These are phyloP conservation scores for Oligia strigilis DNA, from an alignment of 2,888 invertebrate species.

Conservation along the genomic window DNA sequence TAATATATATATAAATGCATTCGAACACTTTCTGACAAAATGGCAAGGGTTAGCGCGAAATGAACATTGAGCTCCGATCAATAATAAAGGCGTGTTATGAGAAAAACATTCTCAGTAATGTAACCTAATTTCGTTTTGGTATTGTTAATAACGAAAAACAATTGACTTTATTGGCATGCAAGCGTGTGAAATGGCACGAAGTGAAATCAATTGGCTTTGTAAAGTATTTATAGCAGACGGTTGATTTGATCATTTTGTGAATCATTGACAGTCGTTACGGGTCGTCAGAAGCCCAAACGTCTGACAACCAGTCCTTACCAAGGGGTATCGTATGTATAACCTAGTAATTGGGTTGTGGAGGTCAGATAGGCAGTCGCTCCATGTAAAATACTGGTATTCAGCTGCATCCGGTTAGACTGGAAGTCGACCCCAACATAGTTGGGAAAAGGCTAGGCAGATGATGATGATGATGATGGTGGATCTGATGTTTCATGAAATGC, in stretches of 20 bases:
- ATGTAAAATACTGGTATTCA: no score
- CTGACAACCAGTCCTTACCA: no score
- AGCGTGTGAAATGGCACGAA: constrained; percentile 39
- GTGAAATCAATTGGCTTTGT: constrained; percentile 34
- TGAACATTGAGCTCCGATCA: constrained; percentile 3
- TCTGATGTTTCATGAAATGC: neutral
- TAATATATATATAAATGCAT: constrained; percentile 21
- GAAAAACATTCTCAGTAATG: constrained; percentile 7
- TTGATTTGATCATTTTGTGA: neutral
- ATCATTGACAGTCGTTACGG: no score
- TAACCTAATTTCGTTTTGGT: constrained; percentile 18
- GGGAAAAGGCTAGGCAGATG: no score
- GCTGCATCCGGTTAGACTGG: no score
- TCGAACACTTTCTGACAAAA: constrained; percentile 19
- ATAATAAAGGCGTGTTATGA: constrained; percentile 5
- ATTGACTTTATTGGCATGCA: constrained; percentile 45
- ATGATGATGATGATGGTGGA: no score
- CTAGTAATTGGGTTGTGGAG: no score
- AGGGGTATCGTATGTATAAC: no score
- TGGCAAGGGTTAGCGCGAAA: constrained; percentile 20
- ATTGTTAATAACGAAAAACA: constrained; percentile 33
- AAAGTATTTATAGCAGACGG: constrained; percentile 9
- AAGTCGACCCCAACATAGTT: no score
- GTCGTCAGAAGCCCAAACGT: no score
- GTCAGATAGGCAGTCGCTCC: no score